Evolutionary conservation across 1,140 invertebrate genomes (phyloP).

Genomic region (Coelopa frigida): DNA sequence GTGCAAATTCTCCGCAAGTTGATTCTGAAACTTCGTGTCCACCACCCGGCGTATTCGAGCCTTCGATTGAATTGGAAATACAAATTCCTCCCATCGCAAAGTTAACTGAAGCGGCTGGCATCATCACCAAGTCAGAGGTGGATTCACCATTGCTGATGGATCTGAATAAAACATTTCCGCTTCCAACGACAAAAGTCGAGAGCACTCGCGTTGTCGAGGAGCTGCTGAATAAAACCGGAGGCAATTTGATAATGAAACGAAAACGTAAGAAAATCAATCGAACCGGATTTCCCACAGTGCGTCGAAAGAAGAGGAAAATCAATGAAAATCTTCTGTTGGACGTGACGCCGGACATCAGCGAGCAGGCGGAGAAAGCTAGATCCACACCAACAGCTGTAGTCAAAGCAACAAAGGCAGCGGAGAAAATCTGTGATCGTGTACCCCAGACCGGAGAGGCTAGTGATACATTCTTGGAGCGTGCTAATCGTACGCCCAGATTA

Average conservation of each 20-base stretch:
- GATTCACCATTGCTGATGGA: constrained; percentile 33
- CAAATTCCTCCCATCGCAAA: constrained; percentile 52
- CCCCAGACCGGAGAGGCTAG: constrained; percentile 57
- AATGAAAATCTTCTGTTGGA: constrained; percentile 16
- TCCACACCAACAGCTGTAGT: not conserved
- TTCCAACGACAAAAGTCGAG: constrained; percentile 19
- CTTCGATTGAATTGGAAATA: constrained; percentile 55
- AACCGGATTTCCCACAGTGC: constrained; percentile 77
- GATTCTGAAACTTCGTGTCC: constrained; percentile 17
- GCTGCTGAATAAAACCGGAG: constrained; percentile 33
- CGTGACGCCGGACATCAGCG: constrained; percentile 7
- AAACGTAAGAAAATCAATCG: constrained; percentile 73
- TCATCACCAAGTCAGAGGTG: constrained; percentile 37
- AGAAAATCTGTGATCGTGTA: constrained; percentile 54
- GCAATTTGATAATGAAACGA: constrained; percentile 55
- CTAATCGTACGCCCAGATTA: constrained; percentile 47
- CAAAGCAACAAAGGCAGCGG: constrained; percentile 16
- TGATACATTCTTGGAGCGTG: constrained; percentile 53
- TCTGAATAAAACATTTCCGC: constrained; percentile 22
- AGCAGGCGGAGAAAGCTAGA: not conserved
- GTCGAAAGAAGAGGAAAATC: constrained; percentile 73
- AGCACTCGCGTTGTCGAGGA: constrained; percentile 32
- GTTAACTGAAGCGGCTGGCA: constrained; percentile 40
- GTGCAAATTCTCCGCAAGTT: constrained; percentile 7
- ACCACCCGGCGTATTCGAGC: constrained; percentile 57